These are phyloP conservation scores for Aphaenogaster ashmeadi DNA, from an alignment of 1,140 invertebrate genomes.

Conservation along the genomic window DNA sequence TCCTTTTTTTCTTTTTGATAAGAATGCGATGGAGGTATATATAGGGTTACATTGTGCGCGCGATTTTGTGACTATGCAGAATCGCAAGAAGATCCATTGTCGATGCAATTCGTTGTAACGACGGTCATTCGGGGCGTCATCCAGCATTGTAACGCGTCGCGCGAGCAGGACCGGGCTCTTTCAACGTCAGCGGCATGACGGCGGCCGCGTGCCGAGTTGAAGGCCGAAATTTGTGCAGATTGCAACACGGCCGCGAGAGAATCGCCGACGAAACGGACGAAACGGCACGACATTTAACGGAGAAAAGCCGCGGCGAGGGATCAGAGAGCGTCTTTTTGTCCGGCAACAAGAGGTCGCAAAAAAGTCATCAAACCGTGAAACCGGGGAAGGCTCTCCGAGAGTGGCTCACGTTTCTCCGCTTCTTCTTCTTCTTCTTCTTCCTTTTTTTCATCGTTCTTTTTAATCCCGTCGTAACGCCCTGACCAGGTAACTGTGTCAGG, in stretches of 20 bases:
- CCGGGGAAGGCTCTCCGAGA: slow-evolving; percentile 58
- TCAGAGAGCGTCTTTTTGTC: slow-evolving; percentile 52
- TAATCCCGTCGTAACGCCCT: slow-evolving; percentile 67
- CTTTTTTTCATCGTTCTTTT: slow-evolving; percentile 46
- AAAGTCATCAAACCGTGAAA: slow-evolving; percentile 59
- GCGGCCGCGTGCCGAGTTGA: slow-evolving; percentile 32
- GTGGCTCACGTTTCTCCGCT: slow-evolving; percentile 69
- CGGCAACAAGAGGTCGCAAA: slow-evolving; percentile 64
- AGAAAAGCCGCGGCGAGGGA: slow-evolving; percentile 19
- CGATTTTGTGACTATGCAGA: slow-evolving; percentile 33
- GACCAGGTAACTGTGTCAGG: slow-evolving; percentile 82
- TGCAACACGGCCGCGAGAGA: slow-evolving; percentile 11
- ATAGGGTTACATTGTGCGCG: neutral
- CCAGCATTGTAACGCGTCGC: neutral
- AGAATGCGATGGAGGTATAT: neutral
- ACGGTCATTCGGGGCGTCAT: slow-evolving; percentile 13
- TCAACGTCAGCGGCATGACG: neutral
- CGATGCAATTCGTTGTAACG: slow-evolving; percentile 20
- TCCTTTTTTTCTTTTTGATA: neutral
- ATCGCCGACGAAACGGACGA: slow-evolving; percentile 31
- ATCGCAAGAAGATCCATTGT: slow-evolving; percentile 28
- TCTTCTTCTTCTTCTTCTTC: slow-evolving; percentile 20
- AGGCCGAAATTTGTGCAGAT: slow-evolving; percentile 29
- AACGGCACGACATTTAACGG: slow-evolving; percentile 27
- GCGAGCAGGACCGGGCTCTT: neutral